phyloP scores from a whole-genome alignment of 2,797 vertebrate species.

The Lagodon rhomboides region DNA sequence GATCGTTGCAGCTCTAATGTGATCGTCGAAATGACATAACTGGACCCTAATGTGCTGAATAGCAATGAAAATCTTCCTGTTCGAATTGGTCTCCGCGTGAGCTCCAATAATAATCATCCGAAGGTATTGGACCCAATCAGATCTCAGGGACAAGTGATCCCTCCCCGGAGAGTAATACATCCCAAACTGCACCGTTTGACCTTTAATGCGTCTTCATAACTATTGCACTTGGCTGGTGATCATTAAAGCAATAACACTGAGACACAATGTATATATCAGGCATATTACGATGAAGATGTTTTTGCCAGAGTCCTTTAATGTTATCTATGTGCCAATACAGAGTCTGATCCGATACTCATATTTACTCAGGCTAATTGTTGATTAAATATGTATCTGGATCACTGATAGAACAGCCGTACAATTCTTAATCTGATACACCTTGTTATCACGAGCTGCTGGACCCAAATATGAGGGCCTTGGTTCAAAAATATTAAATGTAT shows the following conservation, averaged over 20 bases:
- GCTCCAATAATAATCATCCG: constrained; percentile 24
- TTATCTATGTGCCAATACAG: too few relatives aligned
- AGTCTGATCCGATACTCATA: background rate
- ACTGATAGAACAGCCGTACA: background rate
- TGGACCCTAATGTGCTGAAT: constrained; percentile 8
- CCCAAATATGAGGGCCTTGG: too few relatives aligned
- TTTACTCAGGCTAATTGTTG: background rate
- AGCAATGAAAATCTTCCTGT: constrained; percentile 20
- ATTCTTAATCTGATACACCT: too few relatives aligned
- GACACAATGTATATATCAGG: background rate
- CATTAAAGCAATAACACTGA: background rate
- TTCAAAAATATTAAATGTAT: too few relatives aligned
- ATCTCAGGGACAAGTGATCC: constrained; percentile 22
- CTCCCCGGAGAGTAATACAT: constrained; percentile 16
- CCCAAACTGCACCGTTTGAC: constrained; percentile 14
- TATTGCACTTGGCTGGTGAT: background rate
- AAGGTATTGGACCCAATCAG: constrained; percentile 7
- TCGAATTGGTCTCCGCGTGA: constrained; percentile 7
- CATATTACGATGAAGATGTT: too few relatives aligned
- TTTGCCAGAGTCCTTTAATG: too few relatives aligned
- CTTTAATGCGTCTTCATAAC: constrained; percentile 14
- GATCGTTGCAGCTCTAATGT: constrained; percentile 5
- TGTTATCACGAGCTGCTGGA: too few relatives aligned
- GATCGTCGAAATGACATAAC: background rate
- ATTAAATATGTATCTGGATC: background rate